A percentile compares a stretch with the other conserved stretches of the same genome.
phyloP scores from a whole-genome alignment of 2,888 invertebrate species.

The Pantelozetes paolii region DNA sequence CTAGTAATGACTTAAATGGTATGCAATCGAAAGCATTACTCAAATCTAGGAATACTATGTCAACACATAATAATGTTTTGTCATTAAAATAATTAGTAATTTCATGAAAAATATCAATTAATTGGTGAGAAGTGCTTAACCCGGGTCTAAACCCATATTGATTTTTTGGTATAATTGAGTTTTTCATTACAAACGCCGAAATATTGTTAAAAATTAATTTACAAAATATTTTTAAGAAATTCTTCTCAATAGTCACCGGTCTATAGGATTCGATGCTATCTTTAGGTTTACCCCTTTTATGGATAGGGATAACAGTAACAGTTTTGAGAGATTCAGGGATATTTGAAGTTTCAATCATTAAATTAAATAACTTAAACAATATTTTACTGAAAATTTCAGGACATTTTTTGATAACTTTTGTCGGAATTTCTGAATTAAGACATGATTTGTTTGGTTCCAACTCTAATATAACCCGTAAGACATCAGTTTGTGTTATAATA shows the following conservation, averaged over 20 bases:
- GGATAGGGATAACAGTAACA: neutral
- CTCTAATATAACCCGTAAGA: neutral
- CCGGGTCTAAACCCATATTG: slow-evolving; percentile 21
- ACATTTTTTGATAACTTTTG: neutral
- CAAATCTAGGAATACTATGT: neutral
- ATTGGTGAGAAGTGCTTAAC: neutral
- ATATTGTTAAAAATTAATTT: slow-evolving; percentile 16
- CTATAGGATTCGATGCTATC: neutral
- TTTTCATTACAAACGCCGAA: neutral
- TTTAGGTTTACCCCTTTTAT: slow-evolving; percentile 12
- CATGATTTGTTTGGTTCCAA: neutral
- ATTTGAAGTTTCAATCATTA: neutral
- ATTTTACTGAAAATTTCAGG: slow-evolving; percentile 21
- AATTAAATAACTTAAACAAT: neutral
- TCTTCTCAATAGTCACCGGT: slow-evolving; percentile 9
- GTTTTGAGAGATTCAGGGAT: neutral
- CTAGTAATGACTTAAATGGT: slow-evolving; percentile 10
- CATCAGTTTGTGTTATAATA: slow-evolving; percentile 13
- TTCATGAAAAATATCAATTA: neutral
- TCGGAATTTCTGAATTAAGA: slow-evolving; percentile 5
- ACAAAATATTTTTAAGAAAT: slow-evolving; percentile 5
- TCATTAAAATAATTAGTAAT: slow-evolving; percentile 25
- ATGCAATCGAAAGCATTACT: slow-evolving; percentile 5
- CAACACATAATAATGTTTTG: neutral
- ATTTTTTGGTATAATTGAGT: neutral